These are phyloP conservation scores for Dallia pectoralis DNA, from an alignment of 2,797 vertebrate species.

Conservation along the genomic window DNA sequence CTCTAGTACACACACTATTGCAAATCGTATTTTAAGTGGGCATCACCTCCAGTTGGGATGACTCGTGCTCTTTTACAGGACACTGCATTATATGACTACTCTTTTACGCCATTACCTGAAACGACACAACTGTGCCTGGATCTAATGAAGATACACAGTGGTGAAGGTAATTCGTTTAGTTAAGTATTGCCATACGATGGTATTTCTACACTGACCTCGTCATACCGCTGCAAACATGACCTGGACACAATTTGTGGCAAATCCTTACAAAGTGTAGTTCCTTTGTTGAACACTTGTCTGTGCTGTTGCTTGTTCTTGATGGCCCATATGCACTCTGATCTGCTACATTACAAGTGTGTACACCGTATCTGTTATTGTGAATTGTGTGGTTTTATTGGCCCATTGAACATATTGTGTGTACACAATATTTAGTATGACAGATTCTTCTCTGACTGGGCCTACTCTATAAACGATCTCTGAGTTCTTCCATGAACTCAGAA, in stretches of 20 bases:
- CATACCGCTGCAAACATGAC: not conserved
- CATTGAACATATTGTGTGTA: too few species aligned
- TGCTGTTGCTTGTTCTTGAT: conserved; percentile 49
- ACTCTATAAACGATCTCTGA: too few species aligned
- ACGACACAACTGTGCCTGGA: not conserved
- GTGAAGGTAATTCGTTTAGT: not conserved
- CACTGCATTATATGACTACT: too few species aligned
- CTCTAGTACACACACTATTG: conserved; percentile 3
- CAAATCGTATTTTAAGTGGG: conserved; percentile 14
- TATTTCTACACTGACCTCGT: not conserved
- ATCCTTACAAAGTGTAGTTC: conserved; percentile 39
- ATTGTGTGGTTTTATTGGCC: not conserved
- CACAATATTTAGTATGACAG: too few species aligned
- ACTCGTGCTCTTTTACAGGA: not conserved
- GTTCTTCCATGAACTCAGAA: too few species aligned
- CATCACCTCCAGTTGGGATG: not conserved
- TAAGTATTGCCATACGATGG: not conserved
- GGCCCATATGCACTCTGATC: not conserved
- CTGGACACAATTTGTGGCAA: not conserved
- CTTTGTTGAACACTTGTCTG: conserved; percentile 55
- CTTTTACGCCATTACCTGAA: not conserved
- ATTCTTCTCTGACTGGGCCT: too few species aligned
- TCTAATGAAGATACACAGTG: not conserved
- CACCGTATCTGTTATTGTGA: not conserved
- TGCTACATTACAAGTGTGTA: not conserved